phyloP scores from a whole-genome alignment of 2,888 invertebrate genomes.

The Scaptomyza flava region DNA sequence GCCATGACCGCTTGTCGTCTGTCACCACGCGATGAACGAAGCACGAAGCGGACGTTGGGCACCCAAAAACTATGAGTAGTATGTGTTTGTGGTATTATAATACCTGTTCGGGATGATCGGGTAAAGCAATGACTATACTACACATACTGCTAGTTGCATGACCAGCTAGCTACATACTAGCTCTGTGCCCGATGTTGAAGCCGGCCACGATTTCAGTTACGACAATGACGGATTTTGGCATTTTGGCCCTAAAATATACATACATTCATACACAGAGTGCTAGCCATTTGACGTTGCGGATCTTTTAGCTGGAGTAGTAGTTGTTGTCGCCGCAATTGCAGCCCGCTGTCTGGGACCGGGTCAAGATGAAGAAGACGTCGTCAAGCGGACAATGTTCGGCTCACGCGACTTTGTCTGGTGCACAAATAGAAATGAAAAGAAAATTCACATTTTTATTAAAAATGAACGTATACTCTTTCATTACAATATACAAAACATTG shows the following conservation, averaged over 20 bases:
- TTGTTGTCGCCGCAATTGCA: slow-evolving; percentile 46
- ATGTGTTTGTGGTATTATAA: slow-evolving; percentile 31
- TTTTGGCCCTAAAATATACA: slow-evolving; percentile 65
- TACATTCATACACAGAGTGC: slow-evolving; percentile 50
- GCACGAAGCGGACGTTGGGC: slow-evolving; percentile 70
- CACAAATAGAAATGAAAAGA: slow-evolving; percentile 31
- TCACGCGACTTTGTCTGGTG: slow-evolving; percentile 47
- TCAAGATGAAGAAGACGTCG: slow-evolving; percentile 49
- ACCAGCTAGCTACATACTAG: slow-evolving; percentile 64
- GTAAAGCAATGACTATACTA: slow-evolving; percentile 38
- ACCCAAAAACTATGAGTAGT: slow-evolving; percentile 56
- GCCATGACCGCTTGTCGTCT: slow-evolving; percentile 71
- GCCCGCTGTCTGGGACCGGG: slow-evolving; percentile 42
- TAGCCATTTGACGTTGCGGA: slow-evolving; percentile 62
- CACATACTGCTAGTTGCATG: slow-evolving; percentile 54
- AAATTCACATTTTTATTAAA: background rate
- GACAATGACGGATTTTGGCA: slow-evolving; percentile 73
- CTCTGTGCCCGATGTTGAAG: slow-evolving; percentile 17
- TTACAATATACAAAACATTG: slow-evolving; percentile 4
- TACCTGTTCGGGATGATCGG: slow-evolving; percentile 76
- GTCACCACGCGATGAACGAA: slow-evolving; percentile 38
- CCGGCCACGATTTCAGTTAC: slow-evolving; percentile 58
- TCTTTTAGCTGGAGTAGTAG: slow-evolving; percentile 53
- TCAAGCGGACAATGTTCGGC: slow-evolving; percentile 36
- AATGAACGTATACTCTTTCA: slow-evolving; percentile 9